Conservation (phyloP, 2,797 vertebrate genomes). For the Spea hammondii region DNA sequence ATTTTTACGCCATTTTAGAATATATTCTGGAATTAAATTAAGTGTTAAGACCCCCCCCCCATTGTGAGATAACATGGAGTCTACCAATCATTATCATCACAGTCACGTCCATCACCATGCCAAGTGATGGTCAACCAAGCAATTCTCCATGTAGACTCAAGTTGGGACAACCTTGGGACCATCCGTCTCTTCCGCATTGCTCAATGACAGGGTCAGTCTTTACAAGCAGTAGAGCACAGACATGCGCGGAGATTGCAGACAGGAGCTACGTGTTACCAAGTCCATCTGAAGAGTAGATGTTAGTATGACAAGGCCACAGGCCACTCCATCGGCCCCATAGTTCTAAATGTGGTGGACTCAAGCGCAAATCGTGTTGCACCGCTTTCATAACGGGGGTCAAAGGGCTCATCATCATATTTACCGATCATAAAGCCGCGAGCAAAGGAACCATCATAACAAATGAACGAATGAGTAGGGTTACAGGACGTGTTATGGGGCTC, state of each 20-base stretch:
- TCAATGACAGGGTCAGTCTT: constrained; percentile 27
- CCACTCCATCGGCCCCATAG: constrained; percentile 75
- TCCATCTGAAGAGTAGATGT: constrained; percentile 88
- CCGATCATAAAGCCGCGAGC: constrained; percentile 41
- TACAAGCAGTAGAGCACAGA: constrained; percentile 14
- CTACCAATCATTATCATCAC: no score
- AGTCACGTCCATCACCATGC: no score
- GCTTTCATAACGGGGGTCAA: constrained; percentile 49
- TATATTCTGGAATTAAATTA: no score
- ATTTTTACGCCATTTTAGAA: no score
- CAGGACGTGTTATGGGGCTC: no score
- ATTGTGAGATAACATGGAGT: no score
- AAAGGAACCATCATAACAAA: constrained; percentile 45
- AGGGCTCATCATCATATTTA: constrained; percentile 56
- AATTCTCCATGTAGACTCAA: neutral
- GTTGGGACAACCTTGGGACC: neutral
- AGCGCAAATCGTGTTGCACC: neutral
- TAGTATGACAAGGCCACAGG: constrained; percentile 76
- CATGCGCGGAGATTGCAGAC: neutral
- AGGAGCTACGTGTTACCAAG: constrained; percentile 70
- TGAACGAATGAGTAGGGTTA: no score
- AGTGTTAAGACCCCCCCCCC: no score
- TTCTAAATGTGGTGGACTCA: constrained; percentile 76
- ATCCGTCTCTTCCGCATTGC: neutral
- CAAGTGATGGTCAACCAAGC: no score